Evolutionary conservation across 2,113 vertebrate species (phyloP).

Genomic region (Xiphophorus couchianus): DNA sequence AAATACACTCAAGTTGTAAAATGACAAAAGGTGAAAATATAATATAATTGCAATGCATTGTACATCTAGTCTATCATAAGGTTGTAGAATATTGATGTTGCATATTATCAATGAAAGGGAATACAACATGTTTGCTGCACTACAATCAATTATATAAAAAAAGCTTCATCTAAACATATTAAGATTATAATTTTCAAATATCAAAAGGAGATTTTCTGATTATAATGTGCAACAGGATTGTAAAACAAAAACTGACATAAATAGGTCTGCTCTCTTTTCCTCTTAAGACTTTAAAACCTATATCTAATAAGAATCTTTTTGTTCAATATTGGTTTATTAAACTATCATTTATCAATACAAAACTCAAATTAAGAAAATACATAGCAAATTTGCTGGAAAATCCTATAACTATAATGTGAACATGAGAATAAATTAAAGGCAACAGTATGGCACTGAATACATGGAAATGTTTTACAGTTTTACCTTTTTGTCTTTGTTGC

Average conservation of each 20-base stretch:
- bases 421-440: not conserved
- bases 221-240: too few species aligned
- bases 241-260: not conserved
- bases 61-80: not conserved
- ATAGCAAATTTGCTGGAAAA: not conserved
- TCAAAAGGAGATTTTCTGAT: not conserved
- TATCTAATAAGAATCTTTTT: not conserved
- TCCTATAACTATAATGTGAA: not conserved
- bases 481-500: not conserved
- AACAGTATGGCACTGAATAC: not conserved
- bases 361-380: not conserved
- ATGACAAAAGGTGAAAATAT: not conserved
- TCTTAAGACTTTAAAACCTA: not conserved
- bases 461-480: not conserved
- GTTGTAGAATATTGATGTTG: not conserved
- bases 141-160: too few species aligned
- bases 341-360: not conserved
- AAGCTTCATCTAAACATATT: not conserved
- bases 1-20: not conserved
- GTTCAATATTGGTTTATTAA: not conserved
- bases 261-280: not conserved
- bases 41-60: not conserved
- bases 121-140: not conserved
- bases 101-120: not conserved
- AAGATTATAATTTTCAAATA: not conserved